phyloP scores from a whole-genome alignment of 1,140 invertebrate species.

The Drosophila arizonae region DNA sequence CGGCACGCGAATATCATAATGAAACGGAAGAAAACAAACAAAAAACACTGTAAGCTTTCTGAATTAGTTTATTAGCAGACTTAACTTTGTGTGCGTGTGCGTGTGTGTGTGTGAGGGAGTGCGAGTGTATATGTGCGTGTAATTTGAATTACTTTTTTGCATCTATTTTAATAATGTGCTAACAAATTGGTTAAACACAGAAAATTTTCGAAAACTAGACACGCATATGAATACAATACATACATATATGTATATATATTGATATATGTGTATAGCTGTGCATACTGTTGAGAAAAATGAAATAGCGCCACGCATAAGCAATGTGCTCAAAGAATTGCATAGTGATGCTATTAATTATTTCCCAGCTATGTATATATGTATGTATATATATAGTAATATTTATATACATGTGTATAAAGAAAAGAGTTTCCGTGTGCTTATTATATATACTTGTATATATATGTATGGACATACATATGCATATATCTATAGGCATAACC shows the following conservation, averaged over 20 bases:
- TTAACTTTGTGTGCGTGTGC: not conserved
- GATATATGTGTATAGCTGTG: not conserved
- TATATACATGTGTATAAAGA: not conserved
- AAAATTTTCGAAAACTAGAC: too few species aligned
- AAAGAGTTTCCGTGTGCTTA: not conserved
- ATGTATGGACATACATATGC: not conserved
- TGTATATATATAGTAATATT: not conserved
- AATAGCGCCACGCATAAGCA: not conserved
- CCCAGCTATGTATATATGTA: not conserved
- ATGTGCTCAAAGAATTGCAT: too few species aligned
- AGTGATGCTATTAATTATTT: too few species aligned
- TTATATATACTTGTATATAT: not conserved
- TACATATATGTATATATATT: not conserved
- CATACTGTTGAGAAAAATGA: not conserved
- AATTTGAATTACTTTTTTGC: slow-evolving; percentile 31
- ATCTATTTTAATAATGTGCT: slow-evolving; percentile 46
- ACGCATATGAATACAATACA: not conserved
- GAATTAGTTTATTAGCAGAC: slow-evolving; percentile 3
- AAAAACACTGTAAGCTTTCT: slow-evolving; percentile 11
- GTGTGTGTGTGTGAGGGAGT: not conserved
- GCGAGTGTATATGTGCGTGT: slow-evolving; percentile 1
- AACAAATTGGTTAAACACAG: slow-evolving; percentile 23
- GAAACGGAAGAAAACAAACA: too few species aligned
- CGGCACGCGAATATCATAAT: not conserved
- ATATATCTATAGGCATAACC: not conserved